Base-by-base conservation (phyloP, 1,140 invertebrate genomes). In the Paralvinella palmiformis region DNA sequence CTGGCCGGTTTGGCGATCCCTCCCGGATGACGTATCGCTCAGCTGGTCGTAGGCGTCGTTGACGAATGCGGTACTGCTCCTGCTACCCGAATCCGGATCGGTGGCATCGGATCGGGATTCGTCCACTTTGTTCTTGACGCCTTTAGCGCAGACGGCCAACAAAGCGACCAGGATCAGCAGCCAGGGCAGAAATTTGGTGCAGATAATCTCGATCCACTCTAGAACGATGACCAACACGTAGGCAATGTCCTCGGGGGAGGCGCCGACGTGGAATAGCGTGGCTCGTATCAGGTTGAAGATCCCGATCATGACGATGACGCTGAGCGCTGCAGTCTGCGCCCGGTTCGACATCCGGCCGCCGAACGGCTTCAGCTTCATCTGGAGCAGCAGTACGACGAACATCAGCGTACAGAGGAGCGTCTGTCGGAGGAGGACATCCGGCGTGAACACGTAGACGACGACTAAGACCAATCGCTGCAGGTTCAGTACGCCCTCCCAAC, bases 401-500 rank as follows among this genome's bases (percentile, higher is more conserved):
- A 22, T 27, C 24, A 22, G 24, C 24, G 31, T 27, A 29, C 24
- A 22, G 48, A 52, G 48, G 48, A 29, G 13, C 24, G 31, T 52
- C n/a, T 52, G 48, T n/a, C 31, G 24, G 15, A 52, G 48, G 48
- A 52, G 48, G 13, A 52, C 48, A 29, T 52, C 48, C 24, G 24
- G 24, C 6, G 31, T 29, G 48, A 52, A 52, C 3, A 29, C 31
- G 48, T 27, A 52, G 1, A 52, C 17, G 17, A 52, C 24, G 5
- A 52, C 48, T 0, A 52, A 29, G n/a, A 52, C 48, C 10, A 52
- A 10, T 10, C 48, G 48, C 10, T 29, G 48, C 6, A 52, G 31
- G 48, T 52, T 52, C 3, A 52, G 24, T 6, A 52, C 48, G 48
- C 48, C 48, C n/a, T 52, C 48, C 48, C 48, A 52, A 29, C 48